Evolutionary conservation across 2,888 invertebrate species (phyloP), one percentile per base, ranked within the genome.

Genomic region (Sphaeridia pumilis): DNA sequence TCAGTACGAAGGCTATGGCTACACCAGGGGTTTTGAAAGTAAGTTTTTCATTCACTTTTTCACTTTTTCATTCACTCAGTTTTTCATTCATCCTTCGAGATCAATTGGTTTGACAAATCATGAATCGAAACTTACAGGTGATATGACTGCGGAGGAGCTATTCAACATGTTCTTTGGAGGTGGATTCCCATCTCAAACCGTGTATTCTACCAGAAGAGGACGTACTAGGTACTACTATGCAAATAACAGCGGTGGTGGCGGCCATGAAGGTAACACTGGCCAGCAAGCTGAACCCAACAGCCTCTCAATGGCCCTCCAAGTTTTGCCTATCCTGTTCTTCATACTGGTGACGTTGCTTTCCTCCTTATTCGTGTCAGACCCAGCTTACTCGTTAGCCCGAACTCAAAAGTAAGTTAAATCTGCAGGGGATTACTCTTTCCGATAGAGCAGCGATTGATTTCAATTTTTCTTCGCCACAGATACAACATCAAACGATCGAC

Each of bases 141-240:
- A 98, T 68, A 84, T 95, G 65, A 88, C 93, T 12, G 92, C 97
- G 1, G 97, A 98, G 70, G 97, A 98, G 70, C 74, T 98, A 26
- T 98, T 98, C 74, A 95, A 94, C 72, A 94, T 98, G 92, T 98
- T 98, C 78, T 98, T 98, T 69, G 94, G 94, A 20, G 84, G 84
- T 4, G 84, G 84, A 12, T 83, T 83, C 67, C 76, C 80, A 21
- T 75, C 75, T 67, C 76, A 76, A 60, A 81, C 80, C 67, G 77
- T 82, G 25, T 83, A 82, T 66, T 77, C 79, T 63, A 73, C 82
- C 38, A 73, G 82, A 56, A 67, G 71, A 46, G 78, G 78, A 49
- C 77, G 80, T n/a, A 66, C 69, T 10, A 68, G 69, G 34, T 71
- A 74, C 17, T 70, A 73, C 28, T 67, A 70, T 34, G 73, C 74